These are phyloP conservation scores for Petrophora chlorosata DNA, from an alignment of 2,888 invertebrate genomes.

Conservation along the genomic window DNA sequence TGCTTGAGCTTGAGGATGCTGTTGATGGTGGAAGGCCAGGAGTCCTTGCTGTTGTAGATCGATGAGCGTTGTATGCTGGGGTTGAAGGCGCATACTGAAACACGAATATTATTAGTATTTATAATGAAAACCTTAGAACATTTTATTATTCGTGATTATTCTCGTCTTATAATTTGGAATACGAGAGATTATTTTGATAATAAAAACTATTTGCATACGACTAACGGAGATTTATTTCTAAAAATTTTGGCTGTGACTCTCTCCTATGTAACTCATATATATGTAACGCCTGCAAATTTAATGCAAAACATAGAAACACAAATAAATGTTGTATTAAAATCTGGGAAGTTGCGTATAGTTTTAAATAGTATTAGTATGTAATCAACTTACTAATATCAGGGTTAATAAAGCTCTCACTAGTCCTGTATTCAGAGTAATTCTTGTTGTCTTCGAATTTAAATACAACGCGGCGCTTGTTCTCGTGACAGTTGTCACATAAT, in stretches of 20 bases:
- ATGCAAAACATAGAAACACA: too few species aligned
- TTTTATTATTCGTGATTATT: too few species aligned
- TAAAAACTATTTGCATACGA: too few species aligned
- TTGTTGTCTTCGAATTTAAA: slow-evolving; percentile 81
- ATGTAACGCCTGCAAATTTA: too few species aligned
- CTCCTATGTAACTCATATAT: too few species aligned
- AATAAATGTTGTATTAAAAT: too few species aligned
- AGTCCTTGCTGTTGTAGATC: slow-evolving; percentile 85
- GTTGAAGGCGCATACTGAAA: slow-evolving; percentile 88
- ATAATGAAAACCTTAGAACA: background rate
- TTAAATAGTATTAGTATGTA: background rate
- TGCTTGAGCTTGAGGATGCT: slow-evolving; percentile 80
- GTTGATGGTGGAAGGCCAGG: slow-evolving; percentile 86
- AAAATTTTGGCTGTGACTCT: too few species aligned
- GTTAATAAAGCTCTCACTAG: slow-evolving; percentile 66
- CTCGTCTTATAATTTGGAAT: too few species aligned
- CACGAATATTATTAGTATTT: background rate
- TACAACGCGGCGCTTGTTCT: slow-evolving; percentile 72
- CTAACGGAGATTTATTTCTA: too few species aligned
- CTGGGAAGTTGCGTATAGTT: too few species aligned
- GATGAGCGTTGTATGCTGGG: slow-evolving; percentile 88
- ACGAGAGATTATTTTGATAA: too few species aligned
- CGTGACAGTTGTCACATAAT: slow-evolving; percentile 78
- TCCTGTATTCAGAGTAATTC: slow-evolving; percentile 81
- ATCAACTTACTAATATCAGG: slow-evolving; percentile 82